Percentiles rank a stretch among this genome's conserved stretches.
Evolutionary conservation across 2,113 vertebrate species (phyloP).

Genomic region (Agapornis roseicollis): DNA sequence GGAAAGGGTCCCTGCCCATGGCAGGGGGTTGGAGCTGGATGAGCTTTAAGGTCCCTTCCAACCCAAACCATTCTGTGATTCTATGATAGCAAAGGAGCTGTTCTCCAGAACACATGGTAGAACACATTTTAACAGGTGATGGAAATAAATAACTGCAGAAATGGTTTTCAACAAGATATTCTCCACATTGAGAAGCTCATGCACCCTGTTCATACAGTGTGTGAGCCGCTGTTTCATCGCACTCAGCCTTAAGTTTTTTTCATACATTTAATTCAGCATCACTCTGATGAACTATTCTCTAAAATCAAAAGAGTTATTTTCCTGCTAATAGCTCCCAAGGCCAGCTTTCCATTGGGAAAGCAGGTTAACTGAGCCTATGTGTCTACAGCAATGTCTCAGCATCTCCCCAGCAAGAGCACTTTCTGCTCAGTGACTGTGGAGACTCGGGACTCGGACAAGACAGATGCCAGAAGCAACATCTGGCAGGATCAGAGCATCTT

Average conservation of each 20-base stretch:
- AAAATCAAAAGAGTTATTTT: background rate
- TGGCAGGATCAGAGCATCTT: background rate
- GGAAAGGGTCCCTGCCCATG: background rate
- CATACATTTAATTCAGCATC: background rate
- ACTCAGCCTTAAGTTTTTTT: background rate
- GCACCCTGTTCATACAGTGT: rapidly evolving
- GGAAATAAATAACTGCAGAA: background rate
- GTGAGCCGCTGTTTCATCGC: rapidly evolving
- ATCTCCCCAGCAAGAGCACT: background rate
- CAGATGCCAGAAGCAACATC: background rate
- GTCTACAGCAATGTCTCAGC: background rate
- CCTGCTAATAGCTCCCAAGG: background rate
- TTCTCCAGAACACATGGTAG: background rate
- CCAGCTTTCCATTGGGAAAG: background rate
- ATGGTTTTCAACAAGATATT: background rate
- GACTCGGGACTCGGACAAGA: background rate
- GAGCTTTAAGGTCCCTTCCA: background rate
- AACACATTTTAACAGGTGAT: background rate
- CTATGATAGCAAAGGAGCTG: background rate
- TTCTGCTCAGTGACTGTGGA: background rate
- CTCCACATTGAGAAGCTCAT: background rate
- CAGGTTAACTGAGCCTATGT: background rate
- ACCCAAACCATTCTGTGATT: background rate
- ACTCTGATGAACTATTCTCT: background rate
- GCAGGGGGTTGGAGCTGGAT: background rate